phyloP scores from a whole-genome alignment of 2,888 invertebrate species.

The Parnassius orleans region DNA sequence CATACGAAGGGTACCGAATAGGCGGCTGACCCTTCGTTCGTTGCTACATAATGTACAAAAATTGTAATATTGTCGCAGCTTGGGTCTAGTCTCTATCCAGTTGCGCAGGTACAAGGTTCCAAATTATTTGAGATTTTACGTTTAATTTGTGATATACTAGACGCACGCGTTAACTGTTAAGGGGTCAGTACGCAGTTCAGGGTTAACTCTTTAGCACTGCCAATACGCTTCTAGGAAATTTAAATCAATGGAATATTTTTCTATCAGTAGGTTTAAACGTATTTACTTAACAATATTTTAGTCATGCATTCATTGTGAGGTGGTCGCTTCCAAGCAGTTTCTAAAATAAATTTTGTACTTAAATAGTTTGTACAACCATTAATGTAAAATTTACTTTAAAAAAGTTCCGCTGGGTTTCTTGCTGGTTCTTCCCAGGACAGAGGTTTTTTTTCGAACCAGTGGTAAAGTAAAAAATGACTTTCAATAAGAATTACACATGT shows the following conservation, averaged over 20 bases:
- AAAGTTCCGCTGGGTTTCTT: no score
- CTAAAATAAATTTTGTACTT: no score
- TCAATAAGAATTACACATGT: no score
- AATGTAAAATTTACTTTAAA: no score
- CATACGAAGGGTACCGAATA: slow-evolving; percentile 57
- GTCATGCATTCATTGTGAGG: no score
- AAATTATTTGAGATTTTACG: slow-evolving; percentile 73
- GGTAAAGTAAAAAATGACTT: no score
- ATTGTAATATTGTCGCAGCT: slow-evolving; percentile 75
- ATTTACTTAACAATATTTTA: no score
- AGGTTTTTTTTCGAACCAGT: no score
- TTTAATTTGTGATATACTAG: slow-evolving; percentile 71
- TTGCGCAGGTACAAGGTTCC: slow-evolving; percentile 45
- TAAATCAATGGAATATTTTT: not conserved
- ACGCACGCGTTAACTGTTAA: slow-evolving; percentile 65
- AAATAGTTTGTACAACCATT: no score
- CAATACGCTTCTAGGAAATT: not conserved
- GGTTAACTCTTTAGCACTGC: slow-evolving; percentile 30
- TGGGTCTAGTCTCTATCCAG: slow-evolving; percentile 57
- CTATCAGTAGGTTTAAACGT: no score
- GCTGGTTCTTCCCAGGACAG: no score
- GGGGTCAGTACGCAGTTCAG: slow-evolving; percentile 62
- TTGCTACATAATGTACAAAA: slow-evolving; percentile 67
- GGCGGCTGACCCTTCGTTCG: slow-evolving; percentile 62
- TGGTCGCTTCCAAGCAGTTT: no score